A percentile compares a stretch with the other conserved stretches of the same genome.
phyloP scores from a whole-genome alignment of 2,888 invertebrate genomes.

The Quadriops clusia region DNA sequence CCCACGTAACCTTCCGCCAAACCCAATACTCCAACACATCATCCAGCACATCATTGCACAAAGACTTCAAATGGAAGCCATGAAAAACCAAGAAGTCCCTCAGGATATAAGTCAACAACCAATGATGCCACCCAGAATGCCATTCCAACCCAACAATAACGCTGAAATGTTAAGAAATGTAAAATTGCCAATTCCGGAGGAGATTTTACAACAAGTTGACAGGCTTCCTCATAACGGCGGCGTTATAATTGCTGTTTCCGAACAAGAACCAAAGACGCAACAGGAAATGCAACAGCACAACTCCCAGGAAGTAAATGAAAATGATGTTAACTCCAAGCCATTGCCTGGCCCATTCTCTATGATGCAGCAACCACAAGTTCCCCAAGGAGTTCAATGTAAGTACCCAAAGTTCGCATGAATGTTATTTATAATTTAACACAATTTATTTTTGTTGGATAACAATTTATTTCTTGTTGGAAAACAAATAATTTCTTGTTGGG shows the following conservation, averaged over 20 bases:
- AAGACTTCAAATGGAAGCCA: slow-evolving; percentile 31
- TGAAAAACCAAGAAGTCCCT: slow-evolving; percentile 21
- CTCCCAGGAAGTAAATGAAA: too few relatives aligned
- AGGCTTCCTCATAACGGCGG: slow-evolving; percentile 32
- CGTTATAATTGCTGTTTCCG: slow-evolving; percentile 31
- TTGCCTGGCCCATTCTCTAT: too few relatives aligned
- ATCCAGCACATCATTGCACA: slow-evolving; percentile 36
- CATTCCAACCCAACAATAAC: slow-evolving; percentile 9
- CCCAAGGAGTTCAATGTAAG: too few relatives aligned
- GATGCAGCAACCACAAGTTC: too few relatives aligned
- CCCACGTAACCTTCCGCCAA: slow-evolving; percentile 26
- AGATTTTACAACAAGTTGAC: slow-evolving; percentile 35
- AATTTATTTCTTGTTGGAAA: too few relatives aligned
- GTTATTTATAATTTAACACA: too few relatives aligned
- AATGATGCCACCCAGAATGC: slow-evolving; percentile 9
- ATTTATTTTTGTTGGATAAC: too few relatives aligned
- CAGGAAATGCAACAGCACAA: too few relatives aligned
- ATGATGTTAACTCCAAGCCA: too few relatives aligned
- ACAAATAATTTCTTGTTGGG: too few relatives aligned
- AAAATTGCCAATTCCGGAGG: slow-evolving; percentile 38
- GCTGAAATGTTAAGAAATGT: background rate
- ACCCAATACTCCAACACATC: slow-evolving; percentile 34
- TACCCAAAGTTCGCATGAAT: too few relatives aligned
- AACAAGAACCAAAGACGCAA: slow-evolving; percentile 21
- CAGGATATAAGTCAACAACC: slow-evolving; percentile 12